Evolutionary conservation across 2,888 invertebrate species (phyloP), one percentile per base, ranked within the genome.

Genomic region (Himalopsyche anomala): DNA sequence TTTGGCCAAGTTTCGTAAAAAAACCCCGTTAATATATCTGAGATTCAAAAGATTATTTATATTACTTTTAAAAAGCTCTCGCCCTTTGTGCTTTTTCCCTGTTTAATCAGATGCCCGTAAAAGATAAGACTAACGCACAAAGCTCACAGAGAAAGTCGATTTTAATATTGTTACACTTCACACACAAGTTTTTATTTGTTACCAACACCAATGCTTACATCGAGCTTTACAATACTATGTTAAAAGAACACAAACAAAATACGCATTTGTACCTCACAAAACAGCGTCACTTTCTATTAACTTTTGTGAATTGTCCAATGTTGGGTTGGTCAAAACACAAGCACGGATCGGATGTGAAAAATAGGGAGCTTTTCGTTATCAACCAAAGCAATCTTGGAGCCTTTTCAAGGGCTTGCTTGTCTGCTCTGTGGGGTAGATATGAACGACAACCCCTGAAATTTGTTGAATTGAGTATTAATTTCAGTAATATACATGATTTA

Each of bases 341-440:
- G 15, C 62, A 6, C 19, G 28, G 2, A 62, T 51, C 74, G 74
- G 74, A 36, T 38, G 28, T 74, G 38, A 74, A 74, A 74, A 74
- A 74, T 74, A 12, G 74, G 74, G 74, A 36, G 74, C 74, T 74
- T 74, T 51, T 74, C 74, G 74, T 74, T 74, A 74, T 74, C 74
- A 74, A 12, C 28, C 38, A 9, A 12, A 36, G 15, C 38, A 74
- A 74, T 74, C 74, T 28, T 36, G 5, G 74, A 36, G 38, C 74
- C n/a, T 74, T 74, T 74, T 74, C 74, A 74, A 74, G 74, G 74
- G 74, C 74, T 74, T 5, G 38, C 4, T 74, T 74, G 36, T 74
- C 28, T 74, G 15, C 45, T 69, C 38, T 17, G 74, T 36, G 5
- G 74, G 74, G 74, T 74, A 74, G 74, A 74, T 74, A 36, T 74